Base-by-base conservation (phyloP, 2,113 vertebrate species). In the Tetrao urogallus region DNA sequence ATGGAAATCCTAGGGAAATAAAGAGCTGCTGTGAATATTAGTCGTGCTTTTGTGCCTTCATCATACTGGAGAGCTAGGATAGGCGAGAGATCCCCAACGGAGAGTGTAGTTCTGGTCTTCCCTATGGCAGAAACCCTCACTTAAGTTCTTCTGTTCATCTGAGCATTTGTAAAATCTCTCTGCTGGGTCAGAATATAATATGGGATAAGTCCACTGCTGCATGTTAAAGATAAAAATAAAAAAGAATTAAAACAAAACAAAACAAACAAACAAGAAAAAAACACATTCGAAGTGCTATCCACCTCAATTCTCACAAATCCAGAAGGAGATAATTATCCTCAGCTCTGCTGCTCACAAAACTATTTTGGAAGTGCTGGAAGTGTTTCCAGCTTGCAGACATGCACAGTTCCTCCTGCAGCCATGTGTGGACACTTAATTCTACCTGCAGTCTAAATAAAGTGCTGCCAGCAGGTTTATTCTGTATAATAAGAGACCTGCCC, bases 101-200 rank as follows among this genome's bases (percentile, higher is more conserved):
- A 6, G 7, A 32, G 24, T 5, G 6, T 19, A 0, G 0, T 22
- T 63, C 34, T 13, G 17, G 4, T 42, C 54, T 36, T 22, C 64
- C 12, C 27, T 34, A 48, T 6, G 30, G 17, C 28, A 66, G 43
- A 73, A 80, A 56, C 42, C 32, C 7, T 69, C 13, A 36, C 48
- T 47, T 63, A 47, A 63, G 13, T 5, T 47, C 40, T 69, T 48
- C 67, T 19, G 7, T 14, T 91, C 20, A 27, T 8, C 1, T 15
- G 50, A 47, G 5, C 45, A 25, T 21, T 18, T 1, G 1, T 40
- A 54, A 17, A 10, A 32, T 36, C n/a, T 61, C 19, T 67, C 61
- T 67, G 8, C 34, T 34, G n/a, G 9, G 19, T 36, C 75, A 54
- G 54, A 40, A 40, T 47, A 61, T 32, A 42, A 61, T 12, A 34